Percentiles rank a stretch among this genome's conserved stretches.
Evolutionary conservation across 2,888 invertebrate genomes (phyloP).

Genomic region (Drosophila anomalipes): DNA sequence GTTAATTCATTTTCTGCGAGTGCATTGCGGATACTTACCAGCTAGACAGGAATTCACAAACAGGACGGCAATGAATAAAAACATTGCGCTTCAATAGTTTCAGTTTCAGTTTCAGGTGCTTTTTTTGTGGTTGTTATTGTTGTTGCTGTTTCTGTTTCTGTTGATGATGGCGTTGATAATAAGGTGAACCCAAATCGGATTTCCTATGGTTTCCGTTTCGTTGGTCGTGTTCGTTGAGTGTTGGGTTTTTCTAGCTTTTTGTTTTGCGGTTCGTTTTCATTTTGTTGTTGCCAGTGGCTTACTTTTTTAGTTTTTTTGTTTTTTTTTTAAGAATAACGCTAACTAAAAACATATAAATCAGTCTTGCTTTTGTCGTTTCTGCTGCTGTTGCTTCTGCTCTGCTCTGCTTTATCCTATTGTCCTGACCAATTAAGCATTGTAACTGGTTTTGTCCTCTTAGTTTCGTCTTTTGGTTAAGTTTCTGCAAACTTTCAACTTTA

Average conservation of each 20-base stretch:
- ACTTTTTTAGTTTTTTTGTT: slow-evolving; percentile 2
- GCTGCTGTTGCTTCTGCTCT: slow-evolving; percentile 13
- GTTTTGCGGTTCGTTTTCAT: slow-evolving; percentile 11
- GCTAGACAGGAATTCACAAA: slow-evolving; percentile 85
- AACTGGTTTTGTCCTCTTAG: slow-evolving; percentile 4
- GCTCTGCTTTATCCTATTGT: slow-evolving; percentile 17
- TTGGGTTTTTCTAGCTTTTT: not conserved
- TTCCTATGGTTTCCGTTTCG: slow-evolving; percentile 63
- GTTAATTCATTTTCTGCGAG: not conserved
- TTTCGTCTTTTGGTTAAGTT: not conserved
- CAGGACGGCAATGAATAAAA: slow-evolving; percentile 83
- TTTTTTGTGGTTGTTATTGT: not conserved
- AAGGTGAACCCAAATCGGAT: slow-evolving; percentile 48
- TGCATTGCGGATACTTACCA: slow-evolving; percentile 80
- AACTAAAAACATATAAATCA: slow-evolving; percentile 82
- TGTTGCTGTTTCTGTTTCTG: slow-evolving; percentile 21
- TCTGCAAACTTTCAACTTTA: slow-evolving; percentile 28
- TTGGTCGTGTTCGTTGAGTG: slow-evolving; percentile 20
- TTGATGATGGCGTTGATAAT: slow-evolving; percentile 35
- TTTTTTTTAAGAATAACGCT: slow-evolving; percentile 53
- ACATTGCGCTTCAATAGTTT: slow-evolving; percentile 78
- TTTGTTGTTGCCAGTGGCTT: slow-evolving; percentile 17
- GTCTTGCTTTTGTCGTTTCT: slow-evolving; percentile 73
- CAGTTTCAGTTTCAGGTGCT: slow-evolving; percentile 32
- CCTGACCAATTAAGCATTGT: slow-evolving; percentile 52